A percentile compares a stretch with the other conserved stretches of the same genome.
These are phyloP conservation scores for Saguinus midas DNA, from an alignment of 2,113 vertebrate species.

Conservation along the genomic window DNA sequence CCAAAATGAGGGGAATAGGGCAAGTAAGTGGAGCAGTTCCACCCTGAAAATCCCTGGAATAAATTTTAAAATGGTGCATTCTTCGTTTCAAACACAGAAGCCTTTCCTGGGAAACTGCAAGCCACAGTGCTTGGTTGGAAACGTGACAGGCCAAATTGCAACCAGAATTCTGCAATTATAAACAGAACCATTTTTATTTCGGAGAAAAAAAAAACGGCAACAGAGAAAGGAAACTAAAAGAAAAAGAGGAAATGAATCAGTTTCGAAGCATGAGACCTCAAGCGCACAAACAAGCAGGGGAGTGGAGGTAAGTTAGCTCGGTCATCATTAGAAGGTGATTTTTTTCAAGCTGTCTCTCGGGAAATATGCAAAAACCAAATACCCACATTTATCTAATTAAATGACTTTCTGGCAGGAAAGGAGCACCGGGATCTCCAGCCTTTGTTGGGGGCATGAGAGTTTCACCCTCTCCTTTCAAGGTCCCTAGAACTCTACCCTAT, in stretches of 20 bases:
- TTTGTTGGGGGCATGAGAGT: fast-evolving
- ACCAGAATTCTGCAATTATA: not conserved
- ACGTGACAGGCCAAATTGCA: not conserved
- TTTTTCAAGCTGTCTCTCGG: not conserved
- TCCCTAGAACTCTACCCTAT: fast-evolving
- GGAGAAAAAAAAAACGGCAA: constrained; percentile 27
- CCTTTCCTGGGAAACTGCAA: not conserved
- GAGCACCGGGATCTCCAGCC: not conserved
- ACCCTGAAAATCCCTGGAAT: not conserved
- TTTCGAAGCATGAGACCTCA: not conserved
- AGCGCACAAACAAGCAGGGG: not conserved
- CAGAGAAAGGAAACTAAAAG: constrained; percentile 66
- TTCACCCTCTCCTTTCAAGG: not conserved
- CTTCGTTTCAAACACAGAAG: not conserved
- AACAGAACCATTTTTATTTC: not conserved
- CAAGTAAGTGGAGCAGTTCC: not conserved
- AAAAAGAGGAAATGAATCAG: constrained; percentile 72
- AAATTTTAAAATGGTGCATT: fast-evolving
- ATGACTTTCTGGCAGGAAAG: not conserved
- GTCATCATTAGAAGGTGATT: not conserved
- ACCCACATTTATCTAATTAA: not conserved
- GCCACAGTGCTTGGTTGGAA: not conserved
- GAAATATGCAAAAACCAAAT: not conserved
- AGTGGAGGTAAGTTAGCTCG: not conserved
- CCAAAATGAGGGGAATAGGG: not conserved